Evolutionary conservation across 1,140 invertebrate genomes (phyloP).

Genomic region (Brachionus plicatilis): DNA sequence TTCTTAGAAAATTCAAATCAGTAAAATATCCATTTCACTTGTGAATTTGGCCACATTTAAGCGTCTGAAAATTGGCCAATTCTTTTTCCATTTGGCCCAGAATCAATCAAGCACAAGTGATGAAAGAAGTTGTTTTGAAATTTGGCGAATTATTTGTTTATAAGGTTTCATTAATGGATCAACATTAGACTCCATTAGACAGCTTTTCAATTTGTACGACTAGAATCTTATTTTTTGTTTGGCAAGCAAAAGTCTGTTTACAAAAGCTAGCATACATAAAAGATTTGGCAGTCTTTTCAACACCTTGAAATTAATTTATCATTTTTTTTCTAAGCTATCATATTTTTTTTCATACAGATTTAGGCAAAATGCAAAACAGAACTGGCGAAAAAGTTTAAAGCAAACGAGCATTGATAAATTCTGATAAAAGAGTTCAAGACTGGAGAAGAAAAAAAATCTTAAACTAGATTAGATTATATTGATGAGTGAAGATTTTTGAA

Average conservation of each 20-base stretch:
- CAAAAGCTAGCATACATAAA: slow-evolving; percentile 3
- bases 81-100: background rate
- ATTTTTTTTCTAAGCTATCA: slow-evolving; percentile 9
- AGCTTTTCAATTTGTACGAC: slow-evolving; percentile 7
- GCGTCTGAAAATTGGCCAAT: background rate
- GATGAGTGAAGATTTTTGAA: slow-evolving; percentile 28
- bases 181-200: background rate
- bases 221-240: background rate
- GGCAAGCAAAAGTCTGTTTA: background rate
- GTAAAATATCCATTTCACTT: background rate
- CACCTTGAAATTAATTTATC: slow-evolving; percentile 37
- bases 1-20: background rate
- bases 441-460: background rate
- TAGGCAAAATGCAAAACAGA: slow-evolving; percentile 4
- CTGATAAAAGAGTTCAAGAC: slow-evolving; percentile 4
- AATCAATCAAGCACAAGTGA: background rate
- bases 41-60: background rate
- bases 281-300: slow-evolving; percentile 27
- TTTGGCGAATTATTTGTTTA: slow-evolving; percentile 1
- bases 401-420: slow-evolving; percentile 26
- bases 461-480: slow-evolving; percentile 38
- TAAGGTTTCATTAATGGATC: background rate
- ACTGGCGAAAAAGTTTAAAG: background rate
- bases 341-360: slow-evolving; percentile 6
- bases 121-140: background rate